Percentiles rank a stretch among this genome's conserved stretches.
Evolutionary conservation across 2,888 invertebrate species (phyloP).

Genomic region (Syritta pipiens): DNA sequence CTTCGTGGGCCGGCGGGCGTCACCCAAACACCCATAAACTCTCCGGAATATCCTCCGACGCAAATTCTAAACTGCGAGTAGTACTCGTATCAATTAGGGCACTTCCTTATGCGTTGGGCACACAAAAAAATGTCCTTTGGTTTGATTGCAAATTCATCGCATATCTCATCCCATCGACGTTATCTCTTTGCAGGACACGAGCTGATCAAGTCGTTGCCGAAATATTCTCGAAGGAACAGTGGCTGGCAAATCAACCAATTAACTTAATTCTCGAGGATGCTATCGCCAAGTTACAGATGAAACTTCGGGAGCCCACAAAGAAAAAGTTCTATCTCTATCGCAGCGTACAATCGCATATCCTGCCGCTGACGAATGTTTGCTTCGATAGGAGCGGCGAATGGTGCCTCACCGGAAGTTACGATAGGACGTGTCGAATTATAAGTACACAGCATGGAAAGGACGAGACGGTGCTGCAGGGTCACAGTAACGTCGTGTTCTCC

Average conservation of each 20-base stretch:
- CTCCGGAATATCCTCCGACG: neutral
- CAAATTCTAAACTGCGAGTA: no score
- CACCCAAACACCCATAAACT: neutral
- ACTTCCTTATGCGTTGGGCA: no score
- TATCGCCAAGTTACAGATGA: constrained; percentile 83
- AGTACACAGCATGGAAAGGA: constrained; percentile 86
- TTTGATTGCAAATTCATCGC: constrained; percentile 31
- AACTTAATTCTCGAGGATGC: constrained; percentile 81
- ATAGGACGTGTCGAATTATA: constrained; percentile 91
- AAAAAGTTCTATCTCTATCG: constrained; percentile 85
- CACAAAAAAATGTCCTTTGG: no score
- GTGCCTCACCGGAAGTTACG: constrained; percentile 91
- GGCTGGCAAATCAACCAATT: constrained; percentile 62
- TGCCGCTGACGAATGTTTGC: constrained; percentile 87
- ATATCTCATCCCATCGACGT: constrained; percentile 2
- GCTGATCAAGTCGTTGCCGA: constrained; percentile 80
- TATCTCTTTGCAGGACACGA: constrained; percentile 80
- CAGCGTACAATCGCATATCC: constrained; percentile 84
- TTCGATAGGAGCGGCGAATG: constrained; percentile 86
- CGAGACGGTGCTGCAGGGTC: constrained; percentile 85
- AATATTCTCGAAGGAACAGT: constrained; percentile 80
- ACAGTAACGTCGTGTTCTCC: constrained; percentile 90
- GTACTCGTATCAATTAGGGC: constrained; percentile 51
- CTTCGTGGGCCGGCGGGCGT: neutral
- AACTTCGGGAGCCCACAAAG: constrained; percentile 82